Base-by-base conservation (phyloP, 1,140 invertebrate species). In the Scaptomyza pallida region DNA sequence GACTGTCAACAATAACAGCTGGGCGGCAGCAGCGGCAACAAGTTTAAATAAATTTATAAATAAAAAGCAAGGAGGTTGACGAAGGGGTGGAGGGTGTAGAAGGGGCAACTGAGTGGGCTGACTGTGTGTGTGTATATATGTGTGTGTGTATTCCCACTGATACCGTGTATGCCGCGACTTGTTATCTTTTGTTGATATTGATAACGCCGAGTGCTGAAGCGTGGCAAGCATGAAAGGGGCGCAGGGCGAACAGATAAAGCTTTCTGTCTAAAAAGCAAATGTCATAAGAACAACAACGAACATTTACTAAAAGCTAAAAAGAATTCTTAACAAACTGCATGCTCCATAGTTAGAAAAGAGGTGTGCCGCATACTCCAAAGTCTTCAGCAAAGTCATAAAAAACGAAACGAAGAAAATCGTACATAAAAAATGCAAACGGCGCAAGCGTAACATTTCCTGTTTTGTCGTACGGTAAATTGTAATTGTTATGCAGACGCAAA, bases 131-230 rank as follows among this genome's bases (percentile, higher is more conserved):
- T 26, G 23, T 26, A 26, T 26, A n/a, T 26, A 26, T 26, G n/a
- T n/a, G n/a, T n/a, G 16, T 62, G 48, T 44, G 40, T 48, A 16
- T 26, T 48, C 6, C 45, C 19, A 44, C 65, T 69, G 65, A 69
- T 69, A 69, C 51, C 17, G 33, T 16, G 37, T 52, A 16, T 9
- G 52, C 37, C 37, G 8, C 9, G 35, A 9, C 55, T 37, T 60
- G 48, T 85, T 83, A 83, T 83, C 79, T 68, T 75, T 68, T 62
- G 62, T 85, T 83, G 67, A 79, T 83, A 75, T 75, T 85, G 79
- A 83, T 85, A 75, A 30, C 1, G 43, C 62, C 54, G 26, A 2
- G 33, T n/a, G 33, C 12, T 33, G 37, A 5, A 50, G 56, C 52
- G 17, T 48, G 67, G 44, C 65, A 41, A 45, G 16, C 19, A 30